Base-by-base conservation (phyloP, 2,888 invertebrate genomes). In the Anorthoa munda region DNA sequence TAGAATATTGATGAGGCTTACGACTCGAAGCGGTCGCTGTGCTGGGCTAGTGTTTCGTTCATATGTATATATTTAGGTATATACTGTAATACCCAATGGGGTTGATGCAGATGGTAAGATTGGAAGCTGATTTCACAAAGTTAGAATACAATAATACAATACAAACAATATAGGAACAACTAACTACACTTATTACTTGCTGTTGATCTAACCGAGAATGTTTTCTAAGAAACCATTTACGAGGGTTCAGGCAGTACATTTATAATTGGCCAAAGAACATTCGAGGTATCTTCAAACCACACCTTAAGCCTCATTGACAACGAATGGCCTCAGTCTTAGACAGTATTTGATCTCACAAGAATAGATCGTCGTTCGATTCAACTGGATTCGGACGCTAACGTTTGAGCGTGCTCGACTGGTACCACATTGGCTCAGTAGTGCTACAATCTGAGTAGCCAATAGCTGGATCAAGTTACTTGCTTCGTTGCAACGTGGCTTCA, bases 1-100 rank as follows among this genome's bases (percentile, higher is more conserved):
- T 87, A 79, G 86, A 86, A 86, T 86, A 86, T 86, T 82, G 87
- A 85, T 84, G 87, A 82, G 87, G 72, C 70, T 87, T 85, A 85
- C 72, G 64, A 67, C 64, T 84, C 60, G 68, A 71, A 61, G 72
- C 82, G 71, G 72, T 72, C 60, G 75, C 75, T 50, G 56, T 64
- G 55, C 71, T 48, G 51, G 68, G 70, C 53, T 65, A 11, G 65
- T 78, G 65, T 79, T 68, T 69, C 73, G 78, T 84, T 84, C 66
- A 59, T 79, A 84, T 86, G 86, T 84, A 84, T 85, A 85, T 85
- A 85, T 84, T 86, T 86, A 81, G 75, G 75, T 84, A 76, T 86
- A 81, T 81, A 50, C 66, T 75, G 74, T 74, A 76, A 72, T 68
- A 68, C 65, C 68, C 71, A 84, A 86, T 81, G 70, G 58, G 72